These are phyloP conservation scores for Amphipoea oculea DNA, from an alignment of 2,888 invertebrate genomes.

Conservation along the genomic window DNA sequence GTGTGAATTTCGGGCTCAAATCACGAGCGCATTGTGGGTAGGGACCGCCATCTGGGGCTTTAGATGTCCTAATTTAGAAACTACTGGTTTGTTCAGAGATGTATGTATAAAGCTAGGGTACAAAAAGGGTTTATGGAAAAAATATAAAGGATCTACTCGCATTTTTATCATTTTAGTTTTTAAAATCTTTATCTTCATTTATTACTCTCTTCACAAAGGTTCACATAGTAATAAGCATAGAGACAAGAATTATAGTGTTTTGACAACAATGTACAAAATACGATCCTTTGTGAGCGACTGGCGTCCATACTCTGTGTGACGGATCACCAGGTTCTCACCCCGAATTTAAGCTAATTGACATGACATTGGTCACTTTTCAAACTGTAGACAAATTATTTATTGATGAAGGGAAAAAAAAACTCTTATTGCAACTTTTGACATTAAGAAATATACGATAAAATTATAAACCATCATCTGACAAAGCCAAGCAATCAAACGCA, in stretches of 20 bases:
- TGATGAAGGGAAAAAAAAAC: too few relatives aligned
- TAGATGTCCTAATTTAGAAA: constrained; percentile 39
- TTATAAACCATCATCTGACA: neutral
- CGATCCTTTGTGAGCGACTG: too few relatives aligned
- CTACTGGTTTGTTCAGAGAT: neutral
- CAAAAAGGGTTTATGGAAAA: too few relatives aligned
- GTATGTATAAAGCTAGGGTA: neutral
- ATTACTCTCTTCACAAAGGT: too few relatives aligned
- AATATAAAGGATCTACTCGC: too few relatives aligned
- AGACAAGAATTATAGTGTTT: too few relatives aligned
- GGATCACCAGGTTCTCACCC: neutral
- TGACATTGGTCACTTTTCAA: neutral
- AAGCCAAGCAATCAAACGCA: neutral
- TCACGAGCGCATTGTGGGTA: constrained; percentile 45
- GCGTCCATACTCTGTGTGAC: too few relatives aligned
- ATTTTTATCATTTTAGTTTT: neutral
- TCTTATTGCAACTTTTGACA: neutral
- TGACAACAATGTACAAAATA: too few relatives aligned
- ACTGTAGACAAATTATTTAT: neutral
- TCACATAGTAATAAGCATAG: too few relatives aligned
- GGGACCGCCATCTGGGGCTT: constrained; percentile 39
- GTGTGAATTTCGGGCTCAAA: constrained; percentile 61
- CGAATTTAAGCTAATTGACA: neutral
- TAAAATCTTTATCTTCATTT: neutral
- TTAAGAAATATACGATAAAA: neutral